Base-by-base conservation (phyloP, 2,113 vertebrate species). In the Sitta europaea region DNA sequence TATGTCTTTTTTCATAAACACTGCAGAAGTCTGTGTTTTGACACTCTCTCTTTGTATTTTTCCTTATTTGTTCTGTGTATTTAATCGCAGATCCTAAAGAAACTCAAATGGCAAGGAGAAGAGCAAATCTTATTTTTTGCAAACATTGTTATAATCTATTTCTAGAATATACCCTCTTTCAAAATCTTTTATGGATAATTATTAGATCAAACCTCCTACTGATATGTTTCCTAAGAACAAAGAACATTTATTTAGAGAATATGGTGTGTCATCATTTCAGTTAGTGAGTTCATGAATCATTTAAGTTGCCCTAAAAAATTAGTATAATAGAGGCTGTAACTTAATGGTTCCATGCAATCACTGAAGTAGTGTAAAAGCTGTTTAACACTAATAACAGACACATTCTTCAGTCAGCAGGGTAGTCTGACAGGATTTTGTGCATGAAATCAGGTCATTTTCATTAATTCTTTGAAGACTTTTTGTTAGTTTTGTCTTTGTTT, bases 291-390 rank as follows among this genome's bases (percentile, higher is more conserved):
- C 63, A 74, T 95, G 91, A 76, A 95, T 94, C 55, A 77, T 94
- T 62, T 89, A 91, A 92, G n/a, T 90, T 95, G 73, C 36, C 86
- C 22, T 86, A 87, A 88, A 94, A 94, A 91, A 55, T 82, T 58
- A 94, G 91, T 71, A 58, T 93, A 86, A 95, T 85, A 88, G 51
- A 92, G 20, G 25, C 88, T 90, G 63, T 86, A 90, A 92, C 81
- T 93, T 94, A 95, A 96, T 90, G 90, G 72, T 80, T 95, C 87
- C 63, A 67, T 88, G 68, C 63, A 95, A 88, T 94, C 72, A 92
- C 59, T 79, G 63, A 76, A 90, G 75, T 77, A 90, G 63, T 90
- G 81, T 92, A 94, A 95, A 95, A 96, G 68, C 88, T 90, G 90
- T 94, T 95, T 92, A 90, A 90, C 55, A 76, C 82, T 90, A 72